phyloP scores from a whole-genome alignment of 2,888 invertebrate species.

The Melanophora roralis region DNA sequence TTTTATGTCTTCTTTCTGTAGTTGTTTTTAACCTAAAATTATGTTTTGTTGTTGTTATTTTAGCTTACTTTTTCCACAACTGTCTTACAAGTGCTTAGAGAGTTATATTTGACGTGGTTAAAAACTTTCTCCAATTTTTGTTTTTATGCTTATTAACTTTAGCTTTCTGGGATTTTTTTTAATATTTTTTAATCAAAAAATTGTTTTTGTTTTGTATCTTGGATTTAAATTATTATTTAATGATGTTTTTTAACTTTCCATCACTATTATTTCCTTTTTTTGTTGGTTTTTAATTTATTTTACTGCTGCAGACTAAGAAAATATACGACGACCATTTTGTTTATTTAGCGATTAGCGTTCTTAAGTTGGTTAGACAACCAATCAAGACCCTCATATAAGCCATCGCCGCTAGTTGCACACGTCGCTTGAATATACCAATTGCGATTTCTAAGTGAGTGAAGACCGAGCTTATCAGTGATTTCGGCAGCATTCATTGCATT shows the following conservation, averaged over 20 bases:
- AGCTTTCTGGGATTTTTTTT: conserved; percentile 56
- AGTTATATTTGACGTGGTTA: conserved; percentile 18
- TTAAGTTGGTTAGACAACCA: conserved; percentile 99
- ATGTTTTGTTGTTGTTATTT: conserved; percentile 21
- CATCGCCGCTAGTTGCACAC: conserved; percentile 99
- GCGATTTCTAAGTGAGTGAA: conserved; percentile 98
- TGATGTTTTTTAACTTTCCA: conserved; percentile 66
- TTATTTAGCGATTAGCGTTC: conserved; percentile 95
- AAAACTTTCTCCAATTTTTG: conserved; percentile 43
- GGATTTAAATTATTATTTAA: conserved; percentile 56
- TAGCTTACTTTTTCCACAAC: conserved; percentile 39
- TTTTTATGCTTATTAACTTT: conserved; percentile 42
- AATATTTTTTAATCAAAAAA: conserved; percentile 67
- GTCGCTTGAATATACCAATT: conserved; percentile 98
- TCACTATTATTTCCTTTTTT: conserved; percentile 55
- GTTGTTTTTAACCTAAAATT: conserved; percentile 45
- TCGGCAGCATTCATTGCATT: conserved; percentile 99
- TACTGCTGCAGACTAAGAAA: conserved; percentile 61
- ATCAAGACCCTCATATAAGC: conserved; percentile 99
- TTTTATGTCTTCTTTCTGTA: conserved; percentile 23
- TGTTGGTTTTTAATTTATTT: conserved; percentile 42
- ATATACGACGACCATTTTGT: conserved; percentile 54
- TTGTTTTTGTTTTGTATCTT: conserved; percentile 61
- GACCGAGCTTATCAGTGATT: conserved; percentile 99
- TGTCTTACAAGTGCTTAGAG: conserved; percentile 33